Conservation (phyloP, 1,140 invertebrate species). For the Melipona quadrifasciata region DNA sequence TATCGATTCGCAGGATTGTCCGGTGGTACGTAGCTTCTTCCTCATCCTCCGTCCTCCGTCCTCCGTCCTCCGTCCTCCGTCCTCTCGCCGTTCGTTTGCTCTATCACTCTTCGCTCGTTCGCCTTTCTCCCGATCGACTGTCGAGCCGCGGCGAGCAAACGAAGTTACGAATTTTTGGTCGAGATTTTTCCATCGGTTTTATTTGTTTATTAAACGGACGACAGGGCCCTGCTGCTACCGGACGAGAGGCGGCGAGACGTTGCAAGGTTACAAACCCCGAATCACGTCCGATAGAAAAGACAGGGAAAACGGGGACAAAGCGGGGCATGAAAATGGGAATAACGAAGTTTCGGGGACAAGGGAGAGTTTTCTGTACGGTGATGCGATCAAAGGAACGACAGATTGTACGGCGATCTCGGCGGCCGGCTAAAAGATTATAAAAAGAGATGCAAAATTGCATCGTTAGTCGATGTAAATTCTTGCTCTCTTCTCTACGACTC, state of each 20-base stretch:
- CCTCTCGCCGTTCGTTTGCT: background rate
- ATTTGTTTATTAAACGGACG: slow-evolving; percentile 27
- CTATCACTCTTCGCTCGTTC: background rate
- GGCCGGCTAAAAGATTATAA: background rate
- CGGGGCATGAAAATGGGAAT: background rate
- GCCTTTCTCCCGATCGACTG: slow-evolving; percentile 40
- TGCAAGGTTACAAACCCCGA: background rate
- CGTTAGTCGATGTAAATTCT: background rate
- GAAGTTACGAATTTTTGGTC: slow-evolving; percentile 20
- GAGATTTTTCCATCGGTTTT: slow-evolving; percentile 9
- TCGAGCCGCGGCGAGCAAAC: slow-evolving; percentile 39
- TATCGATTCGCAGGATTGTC: slow-evolving; percentile 75
- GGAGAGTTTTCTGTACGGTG: background rate
- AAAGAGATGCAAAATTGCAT: background rate
- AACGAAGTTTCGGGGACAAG: background rate
- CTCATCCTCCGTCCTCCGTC: slow-evolving; percentile 45
- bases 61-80: too few species aligned
- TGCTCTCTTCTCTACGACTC: background rate
- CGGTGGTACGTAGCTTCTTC: slow-evolving; percentile 32
- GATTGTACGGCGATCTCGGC: background rate
- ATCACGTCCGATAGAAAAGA: slow-evolving; percentile 5
- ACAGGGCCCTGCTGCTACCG: background rate
- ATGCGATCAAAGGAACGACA: slow-evolving; percentile 10
- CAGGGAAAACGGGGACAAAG: slow-evolving; percentile 17
- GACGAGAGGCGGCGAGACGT: background rate